Evolutionary conservation across 1,140 invertebrate genomes (phyloP), one percentile per base, ranked within the genome.

Genomic region (Riptortus pedestris): DNA sequence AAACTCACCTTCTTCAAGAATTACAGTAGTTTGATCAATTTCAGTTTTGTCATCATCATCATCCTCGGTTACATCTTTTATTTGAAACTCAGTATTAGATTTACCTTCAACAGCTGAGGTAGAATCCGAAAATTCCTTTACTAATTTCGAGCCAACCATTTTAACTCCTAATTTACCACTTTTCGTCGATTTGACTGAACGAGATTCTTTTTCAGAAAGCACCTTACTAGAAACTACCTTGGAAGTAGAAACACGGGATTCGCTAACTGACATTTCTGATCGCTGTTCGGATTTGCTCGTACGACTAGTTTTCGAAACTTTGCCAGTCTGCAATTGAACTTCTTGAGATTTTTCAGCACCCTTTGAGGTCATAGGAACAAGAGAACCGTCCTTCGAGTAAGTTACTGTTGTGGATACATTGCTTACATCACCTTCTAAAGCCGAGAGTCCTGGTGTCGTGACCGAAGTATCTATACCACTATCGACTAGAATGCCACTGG

Each of bases 141-240:
- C 33, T 2, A 26, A 1, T 60, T 45, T 38, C 14, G 59, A 60
- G 2, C 59, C 59, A 2, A 60, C 26, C 33, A 60, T 60, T 60
- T 60, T 33, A 4, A 60, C 20, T 9, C n/a, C n/a, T 60, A 45
- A 28, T 60, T 43, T 18, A 4, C 22, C 20, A 18, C 26, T n/a
- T 60, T 60, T 60, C 4, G 18, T 38, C 9, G 59, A 43, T 24
- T 45, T 16, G 9, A 45, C 1, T 22, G 38, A 18, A 22, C 31
- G 29, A 43, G 59, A 4, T 24, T 55, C 24, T 2, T 55, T 12
- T 27, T 55, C 51, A 55, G 51, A 55, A 12, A 55, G 5, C 0
- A 55, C 51, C 26, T 55, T 55, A 47, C 45, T 47, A 7, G 51
- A 27, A 55, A 55, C 51, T 7, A 24, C 22, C 24, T 22, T 55